phyloP scores from a whole-genome alignment of 2,113 vertebrate species.

The Lamprotornis superbus region DNA sequence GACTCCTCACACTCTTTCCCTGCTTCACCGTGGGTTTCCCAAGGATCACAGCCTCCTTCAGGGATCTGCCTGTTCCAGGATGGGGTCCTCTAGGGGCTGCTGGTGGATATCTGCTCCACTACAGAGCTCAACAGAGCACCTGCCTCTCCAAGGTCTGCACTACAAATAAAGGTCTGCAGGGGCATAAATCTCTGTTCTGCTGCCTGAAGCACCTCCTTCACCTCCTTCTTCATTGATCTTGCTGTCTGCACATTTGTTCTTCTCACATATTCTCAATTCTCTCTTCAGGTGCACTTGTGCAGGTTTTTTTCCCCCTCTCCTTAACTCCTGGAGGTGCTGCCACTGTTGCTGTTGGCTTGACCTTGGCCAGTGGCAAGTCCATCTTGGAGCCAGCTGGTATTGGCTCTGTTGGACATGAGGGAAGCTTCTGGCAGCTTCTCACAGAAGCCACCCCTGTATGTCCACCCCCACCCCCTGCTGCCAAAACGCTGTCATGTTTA shows the following conservation, averaged over 20 bases:
- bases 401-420: fast-evolving
- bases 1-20: neutral
- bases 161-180: neutral
- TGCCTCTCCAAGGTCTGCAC: neutral
- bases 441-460: neutral
- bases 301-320: neutral
- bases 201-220: neutral
- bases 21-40: neutral
- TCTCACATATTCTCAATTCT: neutral
- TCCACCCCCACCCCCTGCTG: fast-evolving
- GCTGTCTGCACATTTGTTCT: neutral
- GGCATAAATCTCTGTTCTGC: neutral
- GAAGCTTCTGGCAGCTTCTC: neutral
- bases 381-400: neutral
- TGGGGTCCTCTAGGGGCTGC: neutral
- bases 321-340: neutral
- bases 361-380: neutral
- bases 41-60: neutral
- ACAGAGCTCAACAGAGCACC: neutral
- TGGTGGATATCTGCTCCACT: neutral
- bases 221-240: neutral
- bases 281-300: neutral
- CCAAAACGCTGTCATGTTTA: neutral
- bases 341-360: neutral
- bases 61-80: neutral